Evolutionary conservation across 2,113 vertebrate species (phyloP).

Genomic region (Calyptomena viridis): DNA sequence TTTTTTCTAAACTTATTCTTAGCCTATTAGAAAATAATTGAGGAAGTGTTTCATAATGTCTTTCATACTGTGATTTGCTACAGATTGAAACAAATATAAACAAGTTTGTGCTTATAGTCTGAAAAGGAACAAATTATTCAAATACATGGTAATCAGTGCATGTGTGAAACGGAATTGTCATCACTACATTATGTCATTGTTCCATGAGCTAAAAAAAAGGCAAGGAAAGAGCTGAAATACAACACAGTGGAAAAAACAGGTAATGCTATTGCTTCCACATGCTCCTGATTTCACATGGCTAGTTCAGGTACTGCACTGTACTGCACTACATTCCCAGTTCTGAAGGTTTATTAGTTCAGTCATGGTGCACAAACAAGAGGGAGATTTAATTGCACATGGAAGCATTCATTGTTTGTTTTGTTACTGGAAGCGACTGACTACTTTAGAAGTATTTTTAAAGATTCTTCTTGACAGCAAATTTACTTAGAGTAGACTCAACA

Average conservation of each 20-base stretch:
- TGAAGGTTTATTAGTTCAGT: not conserved
- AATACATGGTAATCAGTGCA: not conserved
- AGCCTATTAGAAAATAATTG: not conserved
- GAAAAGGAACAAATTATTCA: not conserved
- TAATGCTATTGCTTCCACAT: not conserved
- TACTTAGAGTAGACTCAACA: not conserved
- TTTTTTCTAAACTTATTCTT: not conserved
- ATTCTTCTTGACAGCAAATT: not conserved
- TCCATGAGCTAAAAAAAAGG: not conserved
- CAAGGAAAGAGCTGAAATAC: not conserved
- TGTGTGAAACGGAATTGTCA: constrained; percentile 1
- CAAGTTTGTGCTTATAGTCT: not conserved
- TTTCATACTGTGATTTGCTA: not conserved
- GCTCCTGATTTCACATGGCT: not conserved
- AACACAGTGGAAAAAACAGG: not conserved
- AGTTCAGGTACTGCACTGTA: not conserved
- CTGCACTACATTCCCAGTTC: not conserved
- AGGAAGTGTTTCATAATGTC: not conserved
- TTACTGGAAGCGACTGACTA: not conserved
- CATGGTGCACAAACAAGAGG: not conserved
- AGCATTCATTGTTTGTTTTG: not conserved
- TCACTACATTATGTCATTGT: not conserved
- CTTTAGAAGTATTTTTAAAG: not conserved
- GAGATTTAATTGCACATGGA: not conserved
- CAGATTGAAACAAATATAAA: not conserved